Base-by-base conservation (phyloP, 2,888 invertebrate genomes). In the Temnothorax rugatulus region DNA sequence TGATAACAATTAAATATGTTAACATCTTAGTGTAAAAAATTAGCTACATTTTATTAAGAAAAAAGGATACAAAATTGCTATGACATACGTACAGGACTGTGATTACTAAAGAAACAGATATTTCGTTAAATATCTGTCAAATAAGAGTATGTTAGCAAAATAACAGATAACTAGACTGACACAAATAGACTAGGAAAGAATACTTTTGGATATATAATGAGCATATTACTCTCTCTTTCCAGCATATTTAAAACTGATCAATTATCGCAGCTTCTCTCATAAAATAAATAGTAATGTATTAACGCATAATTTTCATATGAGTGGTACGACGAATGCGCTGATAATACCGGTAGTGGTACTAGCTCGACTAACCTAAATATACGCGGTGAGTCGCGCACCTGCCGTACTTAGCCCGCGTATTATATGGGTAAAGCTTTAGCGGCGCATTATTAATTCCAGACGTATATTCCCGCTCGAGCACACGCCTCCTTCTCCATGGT, bases 271-370 rank as follows among this genome's bases (percentile, higher is more conserved):
- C 21, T 44, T 79, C 15, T 61, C 18, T 29, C 25, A 11, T 90
- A 88, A 91, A 34, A 90, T 91, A 92, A 91, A 88, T 90, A 73
- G 86, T 75, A 50, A 83, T 83, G 74, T 88, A 86, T 90, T 89
- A 90, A 86, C 86, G 74, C 76, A 75, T 90, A 87, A 88, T 89
- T 90, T 75, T 86, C 71, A 69, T 82, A 79, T 59, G 82, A 82
- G n/a, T 18, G 64, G 54, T 52, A 50, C 57, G 54, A 82, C 25
- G 77, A 50, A 41, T 50, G 59, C 59, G 57, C 74, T 52, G 57
- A 47, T 76, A 71, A 69, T 61, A 18, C 25, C 44, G 13, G 63
- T 59, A 57, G 59, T 25, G 52, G 57, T 74, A 69, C 34, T 61
- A 47, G 75, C 79, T 82, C 68, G 57, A 54, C 77, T 79, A 85